Evolutionary conservation across 2,113 vertebrate species (phyloP), one percentile per base, ranked within the genome.

Genomic region (Grammomys surdaster): DNA sequence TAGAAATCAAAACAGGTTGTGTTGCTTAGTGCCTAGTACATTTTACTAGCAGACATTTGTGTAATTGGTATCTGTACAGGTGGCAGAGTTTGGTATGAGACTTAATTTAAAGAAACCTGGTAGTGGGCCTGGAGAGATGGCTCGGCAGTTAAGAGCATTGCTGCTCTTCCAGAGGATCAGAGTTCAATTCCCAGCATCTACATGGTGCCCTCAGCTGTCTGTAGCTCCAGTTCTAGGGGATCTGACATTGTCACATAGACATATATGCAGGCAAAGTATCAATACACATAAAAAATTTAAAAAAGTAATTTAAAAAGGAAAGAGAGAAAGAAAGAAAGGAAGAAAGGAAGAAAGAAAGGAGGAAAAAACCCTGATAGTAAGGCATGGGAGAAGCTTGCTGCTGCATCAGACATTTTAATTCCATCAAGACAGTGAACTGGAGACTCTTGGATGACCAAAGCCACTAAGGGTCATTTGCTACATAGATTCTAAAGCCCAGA

Each of bases 11-110:
- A 67, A 72, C 46, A 10, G 14, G 3, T 67, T n/a, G 12, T 76
- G 2, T 46, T 24, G n/a, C 63, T 89, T 87, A 76, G 36, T 82
- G 46, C 22, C 20, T 72, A 5, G 76, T 17, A 4, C 13, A 80
- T 33, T 16, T 85, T 73, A 69, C 58, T 43, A 72, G 60, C 48
- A 89, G 51, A 88, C 69, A 17, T 65, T 72, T 26, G 10, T 84
- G 88, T 85, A 69, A 54, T 17, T 22, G 40, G 14, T 65, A n/a
- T 73, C 33, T 82, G 20, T 84, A 51, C 48, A 76, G n/a, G 48
- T 78, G 95, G 54, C 75, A 90, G 73, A 89, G 76, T 89, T 87
- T 94, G 48, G 28, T 46, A 40, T 58, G 75, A 88, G 36, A 80
- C 5, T 26, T 77, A 28, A 26, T 90, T 88, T 51, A 48, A 76